phyloP scores from a whole-genome alignment of 2,888 invertebrate species.

The Cosmia trapezina region DNA sequence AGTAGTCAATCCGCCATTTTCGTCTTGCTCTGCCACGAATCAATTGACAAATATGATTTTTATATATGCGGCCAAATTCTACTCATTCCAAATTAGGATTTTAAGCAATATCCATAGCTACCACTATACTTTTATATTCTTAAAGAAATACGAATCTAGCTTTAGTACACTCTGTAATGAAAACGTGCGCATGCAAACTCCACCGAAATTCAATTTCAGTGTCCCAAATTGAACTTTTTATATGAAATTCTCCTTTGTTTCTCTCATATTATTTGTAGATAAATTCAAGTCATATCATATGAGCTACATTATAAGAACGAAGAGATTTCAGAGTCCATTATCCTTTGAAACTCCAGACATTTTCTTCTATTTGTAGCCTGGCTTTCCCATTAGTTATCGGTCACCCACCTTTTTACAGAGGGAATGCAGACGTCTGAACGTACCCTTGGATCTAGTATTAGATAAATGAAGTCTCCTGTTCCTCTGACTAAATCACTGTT shows the following conservation, averaged over 20 bases:
- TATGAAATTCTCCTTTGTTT: slow-evolving; percentile 38
- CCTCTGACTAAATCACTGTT: slow-evolving; percentile 40
- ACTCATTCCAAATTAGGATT: slow-evolving; percentile 8
- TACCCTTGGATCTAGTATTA: slow-evolving; percentile 49
- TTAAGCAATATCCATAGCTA: not conserved
- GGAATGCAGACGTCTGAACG: slow-evolving; percentile 40
- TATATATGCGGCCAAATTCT: not conserved
- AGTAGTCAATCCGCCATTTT: not conserved
- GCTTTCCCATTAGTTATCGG: slow-evolving; percentile 49
- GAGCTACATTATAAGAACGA: slow-evolving; percentile 34
- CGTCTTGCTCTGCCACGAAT: not conserved
- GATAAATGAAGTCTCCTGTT: slow-evolving; percentile 58
- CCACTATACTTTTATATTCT: slow-evolving; percentile 5
- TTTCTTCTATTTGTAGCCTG: slow-evolving; percentile 48
- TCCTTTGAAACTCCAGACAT: slow-evolving; percentile 48
- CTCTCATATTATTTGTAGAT: slow-evolving; percentile 46
- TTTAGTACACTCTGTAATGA: slow-evolving; percentile 29
- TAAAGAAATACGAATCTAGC: slow-evolving; percentile 21
- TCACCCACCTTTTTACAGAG: slow-evolving; percentile 57
- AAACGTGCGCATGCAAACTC: slow-evolving; percentile 46
- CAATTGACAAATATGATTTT: not conserved
- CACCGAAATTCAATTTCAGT: slow-evolving; percentile 53
- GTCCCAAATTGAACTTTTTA: slow-evolving; percentile 55
- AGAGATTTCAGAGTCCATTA: slow-evolving; percentile 46
- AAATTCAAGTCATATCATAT: slow-evolving; percentile 44